These are phyloP conservation scores for Schizaphis graminum DNA, from an alignment of 2,888 invertebrate genomes.

Conservation along the genomic window DNA sequence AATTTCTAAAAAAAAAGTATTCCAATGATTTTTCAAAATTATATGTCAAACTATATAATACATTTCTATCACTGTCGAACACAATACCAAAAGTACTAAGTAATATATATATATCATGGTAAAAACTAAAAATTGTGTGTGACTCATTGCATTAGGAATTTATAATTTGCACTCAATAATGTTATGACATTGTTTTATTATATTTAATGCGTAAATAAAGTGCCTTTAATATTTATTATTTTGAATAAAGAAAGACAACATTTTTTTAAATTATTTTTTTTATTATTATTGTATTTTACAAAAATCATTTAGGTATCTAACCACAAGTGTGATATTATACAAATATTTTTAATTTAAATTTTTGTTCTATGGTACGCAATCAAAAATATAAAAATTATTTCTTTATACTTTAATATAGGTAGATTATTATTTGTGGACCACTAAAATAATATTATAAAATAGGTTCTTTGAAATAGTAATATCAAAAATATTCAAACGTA, in stretches of 20 bases:
- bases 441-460: not conserved
- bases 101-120: not conserved
- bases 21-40: not conserved
- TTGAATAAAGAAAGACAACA: not conserved
- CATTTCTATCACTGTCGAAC: not conserved
- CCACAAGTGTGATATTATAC: not conserved
- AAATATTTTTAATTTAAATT: not conserved
- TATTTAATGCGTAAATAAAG: not conserved
- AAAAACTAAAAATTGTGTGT: not conserved
- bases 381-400: not conserved
- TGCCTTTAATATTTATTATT: not conserved
- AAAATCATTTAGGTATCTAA: not conserved
- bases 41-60: not conserved
- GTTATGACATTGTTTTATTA: not conserved
- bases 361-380: not conserved
- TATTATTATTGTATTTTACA: not conserved
- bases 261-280: not conserved
- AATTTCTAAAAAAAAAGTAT: not conserved
- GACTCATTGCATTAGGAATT: not conserved
- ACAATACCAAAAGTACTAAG: not conserved
- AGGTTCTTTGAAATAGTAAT: not conserved
- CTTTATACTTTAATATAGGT: not conserved
- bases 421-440: not conserved
- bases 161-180: not conserved
- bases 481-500: not conserved